These are phyloP conservation scores for Bubo scandiacus DNA, from an alignment of 2,113 vertebrate genomes.

Conservation along the genomic window DNA sequence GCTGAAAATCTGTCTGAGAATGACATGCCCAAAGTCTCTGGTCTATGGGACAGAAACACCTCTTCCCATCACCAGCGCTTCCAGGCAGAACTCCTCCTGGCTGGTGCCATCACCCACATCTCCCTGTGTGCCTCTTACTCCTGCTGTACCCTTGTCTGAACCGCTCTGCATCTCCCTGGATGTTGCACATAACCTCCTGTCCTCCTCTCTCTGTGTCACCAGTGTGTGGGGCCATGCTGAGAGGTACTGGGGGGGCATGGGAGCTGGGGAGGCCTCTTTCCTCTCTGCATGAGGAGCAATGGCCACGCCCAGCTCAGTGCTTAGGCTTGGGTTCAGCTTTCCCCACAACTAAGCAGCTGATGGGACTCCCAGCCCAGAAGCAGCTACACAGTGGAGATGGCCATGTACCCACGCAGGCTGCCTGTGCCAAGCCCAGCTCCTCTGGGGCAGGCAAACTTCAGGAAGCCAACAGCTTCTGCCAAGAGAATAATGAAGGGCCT, in stretches of 20 bases:
- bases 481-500: background rate
- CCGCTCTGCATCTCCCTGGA: background rate
- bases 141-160: background rate
- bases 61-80: background rate
- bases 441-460: background rate
- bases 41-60: background rate
- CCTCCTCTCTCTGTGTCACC: background rate
- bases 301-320: background rate
- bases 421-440: background rate
- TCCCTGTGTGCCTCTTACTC: background rate
- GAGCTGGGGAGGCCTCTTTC: background rate
- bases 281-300: background rate
- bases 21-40: background rate
- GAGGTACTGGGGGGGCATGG: background rate
- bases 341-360: rapidly evolving
- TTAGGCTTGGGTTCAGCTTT: background rate
- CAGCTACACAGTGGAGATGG: background rate
- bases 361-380: background rate
- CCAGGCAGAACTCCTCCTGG: background rate
- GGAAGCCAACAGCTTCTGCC: background rate
- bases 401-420: background rate
- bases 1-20: background rate
- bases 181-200: background rate
- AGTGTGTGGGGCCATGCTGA: background rate
- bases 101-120: rapidly evolving